Evolutionary conservation across 2,888 invertebrate species (phyloP), one percentile per base, ranked within the genome.

Genomic region (Cistogaster globosa): DNA sequence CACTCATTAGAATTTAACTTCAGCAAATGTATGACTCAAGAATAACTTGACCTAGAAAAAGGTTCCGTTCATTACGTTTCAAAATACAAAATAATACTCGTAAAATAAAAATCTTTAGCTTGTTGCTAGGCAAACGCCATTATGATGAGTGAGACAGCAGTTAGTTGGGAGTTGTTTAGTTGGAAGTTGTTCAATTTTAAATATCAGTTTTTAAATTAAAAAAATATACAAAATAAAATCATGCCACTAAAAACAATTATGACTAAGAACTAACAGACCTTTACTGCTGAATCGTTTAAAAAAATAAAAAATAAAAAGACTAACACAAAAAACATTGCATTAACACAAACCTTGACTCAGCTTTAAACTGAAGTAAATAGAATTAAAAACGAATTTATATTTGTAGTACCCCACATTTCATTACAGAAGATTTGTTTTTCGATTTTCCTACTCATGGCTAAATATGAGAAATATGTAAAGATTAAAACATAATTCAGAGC

Each of bases 261-360:
- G 69, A 69, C 69, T 53, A 62, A 68, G 62, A 62, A 67, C 62
- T 42, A 69, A 78, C 69, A 69, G 57, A 83, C 75, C 63, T 72
- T 74, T 65, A 79, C 69, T 83, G 83, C 83, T 83, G 83, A 83
- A 68, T 83, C 78, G 78, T 68, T 83, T 78, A 16, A 74, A 79
- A 74, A 42, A 48, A 16, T 42, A 78, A 20, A 48, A 38, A 12
- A 65, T 6, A 2, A 45, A 53, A 11, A 20, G 12, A 58, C n/a
- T 14, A 71, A 6, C 45, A 53, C 2, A 18, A 77, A 7, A 68
- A 53, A 18, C 18, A 77, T 77, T 78, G 42, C 55, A 71, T 55
- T 68, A 67, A 57, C 36, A 72, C 63, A 75, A 79, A 63, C 78
- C 83, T 79, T 83, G 74, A 75, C 55, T 79, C 69, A 69, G 60